These are phyloP conservation scores for Nemoura dubitans DNA, from an alignment of 2,888 invertebrate genomes.

Conservation along the genomic window DNA sequence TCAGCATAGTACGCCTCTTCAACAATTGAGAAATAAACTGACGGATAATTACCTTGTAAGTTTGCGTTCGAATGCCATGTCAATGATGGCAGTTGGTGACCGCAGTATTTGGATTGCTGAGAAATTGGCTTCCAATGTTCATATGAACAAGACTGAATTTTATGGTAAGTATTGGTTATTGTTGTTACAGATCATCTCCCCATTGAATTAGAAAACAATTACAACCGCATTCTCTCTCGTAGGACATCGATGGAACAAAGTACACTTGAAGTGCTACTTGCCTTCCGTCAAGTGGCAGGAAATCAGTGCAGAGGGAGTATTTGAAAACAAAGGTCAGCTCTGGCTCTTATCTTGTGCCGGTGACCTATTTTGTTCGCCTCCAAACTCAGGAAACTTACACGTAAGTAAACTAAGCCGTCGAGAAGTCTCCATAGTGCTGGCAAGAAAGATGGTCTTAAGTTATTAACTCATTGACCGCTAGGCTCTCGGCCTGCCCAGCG, in stretches of 20 bases:
- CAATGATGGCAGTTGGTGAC: constrained; percentile 50
- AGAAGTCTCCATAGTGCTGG: background rate
- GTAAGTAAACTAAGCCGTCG: constrained; percentile 45
- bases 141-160: constrained; percentile 53
- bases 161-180: constrained; percentile 51
- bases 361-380: constrained; percentile 58
- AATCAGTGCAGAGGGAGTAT: constrained; percentile 54
- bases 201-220: too few species aligned
- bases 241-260: constrained; percentile 53
- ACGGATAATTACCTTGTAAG: constrained; percentile 46
- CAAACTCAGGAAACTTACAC: constrained; percentile 52
- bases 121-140: constrained; percentile 51
- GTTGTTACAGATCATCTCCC: background rate
- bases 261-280: constrained; percentile 43
- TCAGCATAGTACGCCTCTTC: constrained; percentile 49
- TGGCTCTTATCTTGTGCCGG: constrained; percentile 60
- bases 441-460: background rate
- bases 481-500: constrained; percentile 51
- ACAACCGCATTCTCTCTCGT: constrained; percentile 7
- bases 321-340: constrained; percentile 57
- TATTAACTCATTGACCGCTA: constrained; percentile 15
- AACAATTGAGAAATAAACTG: constrained; percentile 48
- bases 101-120: constrained; percentile 54
- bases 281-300: constrained; percentile 47
- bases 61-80: constrained; percentile 44